A percentile compares a stretch with the other conserved stretches of the same genome.
These are phyloP conservation scores for Clitarchus hookeri DNA, from an alignment of 2,888 invertebrate species.

Conservation along the genomic window DNA sequence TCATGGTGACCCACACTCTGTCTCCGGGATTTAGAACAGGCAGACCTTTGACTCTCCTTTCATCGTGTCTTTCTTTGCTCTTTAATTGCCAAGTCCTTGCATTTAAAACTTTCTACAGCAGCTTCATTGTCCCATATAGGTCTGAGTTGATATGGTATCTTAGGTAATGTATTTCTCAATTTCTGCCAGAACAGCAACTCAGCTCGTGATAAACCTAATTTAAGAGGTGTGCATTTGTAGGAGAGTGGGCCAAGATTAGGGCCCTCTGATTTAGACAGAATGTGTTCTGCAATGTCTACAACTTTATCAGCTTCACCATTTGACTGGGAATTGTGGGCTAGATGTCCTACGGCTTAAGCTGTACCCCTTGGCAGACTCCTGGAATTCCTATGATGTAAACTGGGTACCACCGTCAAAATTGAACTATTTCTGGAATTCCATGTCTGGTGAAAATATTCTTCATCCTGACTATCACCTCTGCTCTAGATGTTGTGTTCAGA, in stretches of 20 bases:
- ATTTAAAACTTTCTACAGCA: too few relatives aligned
- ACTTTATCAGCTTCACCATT: neutral
- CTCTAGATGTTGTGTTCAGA: neutral
- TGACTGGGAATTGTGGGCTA: neutral
- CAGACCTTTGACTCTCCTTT: too few relatives aligned
- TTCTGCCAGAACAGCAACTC: too few relatives aligned
- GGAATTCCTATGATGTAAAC: neutral
- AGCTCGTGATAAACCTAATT: too few relatives aligned
- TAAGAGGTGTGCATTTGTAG: neutral
- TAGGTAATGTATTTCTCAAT: too few relatives aligned
- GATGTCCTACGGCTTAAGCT: neutral
- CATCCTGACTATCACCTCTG: neutral
- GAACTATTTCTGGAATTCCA: neutral
- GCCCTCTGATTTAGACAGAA: neutral
- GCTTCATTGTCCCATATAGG: too few relatives aligned
- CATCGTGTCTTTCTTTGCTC: too few relatives aligned
- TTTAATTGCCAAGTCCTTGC: too few relatives aligned
- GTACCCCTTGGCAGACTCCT: neutral
- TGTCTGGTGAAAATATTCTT: neutral
- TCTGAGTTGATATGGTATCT: too few relatives aligned
- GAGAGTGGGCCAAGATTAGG: neutral
- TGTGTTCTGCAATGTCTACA: neutral
- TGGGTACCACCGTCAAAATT: neutral
- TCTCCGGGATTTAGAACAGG: too few relatives aligned
- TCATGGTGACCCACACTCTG: too few relatives aligned